Conservation (phyloP, 1,140 invertebrate genomes). For the Cephus cinctus region DNA sequence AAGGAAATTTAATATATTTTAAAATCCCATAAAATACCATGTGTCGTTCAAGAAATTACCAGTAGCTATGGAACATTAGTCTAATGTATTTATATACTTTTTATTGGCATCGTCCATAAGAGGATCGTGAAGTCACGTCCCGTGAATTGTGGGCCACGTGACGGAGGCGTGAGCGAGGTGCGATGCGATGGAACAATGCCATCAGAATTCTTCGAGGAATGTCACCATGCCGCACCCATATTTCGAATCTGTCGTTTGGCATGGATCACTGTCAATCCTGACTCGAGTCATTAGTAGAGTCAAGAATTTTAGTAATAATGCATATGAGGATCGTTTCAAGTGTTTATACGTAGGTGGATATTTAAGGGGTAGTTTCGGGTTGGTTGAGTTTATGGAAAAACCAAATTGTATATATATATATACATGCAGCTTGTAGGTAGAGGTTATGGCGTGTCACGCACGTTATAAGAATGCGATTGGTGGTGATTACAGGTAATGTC, state of each 20-base stretch:
- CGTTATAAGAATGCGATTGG: slow-evolving; percentile 51
- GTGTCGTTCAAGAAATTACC: no score
- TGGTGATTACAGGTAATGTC: no score
- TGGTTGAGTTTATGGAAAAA: no score
- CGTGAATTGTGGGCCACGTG: slow-evolving; percentile 55
- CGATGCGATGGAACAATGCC: slow-evolving; percentile 56
- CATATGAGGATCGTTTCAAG: slow-evolving; percentile 10
- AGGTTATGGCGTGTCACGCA: slow-evolving; percentile 35
- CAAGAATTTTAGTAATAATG: background rate
- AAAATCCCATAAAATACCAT: no score
- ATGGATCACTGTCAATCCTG: slow-evolving; percentile 10
- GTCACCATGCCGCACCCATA: slow-evolving; percentile 53
- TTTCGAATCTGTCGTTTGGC: slow-evolving; percentile 27
- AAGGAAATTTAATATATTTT: no score
- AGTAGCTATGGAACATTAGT: no score
- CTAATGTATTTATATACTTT: no score
- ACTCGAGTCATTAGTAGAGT: slow-evolving; percentile 11
- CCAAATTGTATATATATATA: no score
- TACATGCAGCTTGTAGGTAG: slow-evolving; percentile 22
- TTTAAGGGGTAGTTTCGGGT: no score
- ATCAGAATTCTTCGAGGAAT: slow-evolving; percentile 55
- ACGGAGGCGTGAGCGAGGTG: slow-evolving; percentile 55
- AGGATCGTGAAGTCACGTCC: slow-evolving; percentile 48
- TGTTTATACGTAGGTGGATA: slow-evolving; percentile 17
- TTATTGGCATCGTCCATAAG: slow-evolving; percentile 25